phyloP scores from a whole-genome alignment of 2,888 invertebrate genomes.

The Malthinus flaveolus region DNA sequence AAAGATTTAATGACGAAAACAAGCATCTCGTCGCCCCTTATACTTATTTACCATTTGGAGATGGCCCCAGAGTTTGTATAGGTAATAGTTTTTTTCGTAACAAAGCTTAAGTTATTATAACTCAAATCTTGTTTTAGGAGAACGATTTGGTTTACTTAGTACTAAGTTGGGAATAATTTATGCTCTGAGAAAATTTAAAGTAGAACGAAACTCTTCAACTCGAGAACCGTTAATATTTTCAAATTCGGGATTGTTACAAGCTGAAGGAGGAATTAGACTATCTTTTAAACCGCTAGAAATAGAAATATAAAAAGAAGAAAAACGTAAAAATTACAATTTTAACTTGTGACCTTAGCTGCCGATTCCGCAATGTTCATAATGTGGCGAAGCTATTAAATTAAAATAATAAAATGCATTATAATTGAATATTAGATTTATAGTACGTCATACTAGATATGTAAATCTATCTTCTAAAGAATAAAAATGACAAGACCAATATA shows the following conservation, averaged over 20 bases:
- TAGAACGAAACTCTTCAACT: not conserved
- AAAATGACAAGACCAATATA: no score
- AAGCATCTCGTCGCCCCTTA: not conserved
- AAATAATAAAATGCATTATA: no score
- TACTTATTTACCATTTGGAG: not conserved
- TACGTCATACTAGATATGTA: no score
- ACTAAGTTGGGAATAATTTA: slow-evolving; percentile 9
- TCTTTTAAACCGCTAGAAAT: not conserved
- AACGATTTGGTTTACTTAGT: slow-evolving; percentile 6
- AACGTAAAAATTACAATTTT: no score
- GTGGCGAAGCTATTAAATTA: no score
- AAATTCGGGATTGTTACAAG: not conserved
- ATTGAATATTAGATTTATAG: no score
- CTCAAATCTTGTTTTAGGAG: slow-evolving; percentile 5
- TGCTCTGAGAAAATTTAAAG: not conserved
- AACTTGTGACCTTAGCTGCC: no score
- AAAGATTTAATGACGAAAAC: not conserved
- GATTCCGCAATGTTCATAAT: no score
- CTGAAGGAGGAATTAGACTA: not conserved
- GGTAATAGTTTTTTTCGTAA: not conserved
- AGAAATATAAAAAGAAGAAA: no score
- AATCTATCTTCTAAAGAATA: no score
- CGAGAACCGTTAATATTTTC: not conserved
- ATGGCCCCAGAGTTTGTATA: not conserved
- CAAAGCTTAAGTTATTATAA: no score